phyloP scores from a whole-genome alignment of 92 coral and sea anemone genomes.

The Paragorgia papillata region DNA sequence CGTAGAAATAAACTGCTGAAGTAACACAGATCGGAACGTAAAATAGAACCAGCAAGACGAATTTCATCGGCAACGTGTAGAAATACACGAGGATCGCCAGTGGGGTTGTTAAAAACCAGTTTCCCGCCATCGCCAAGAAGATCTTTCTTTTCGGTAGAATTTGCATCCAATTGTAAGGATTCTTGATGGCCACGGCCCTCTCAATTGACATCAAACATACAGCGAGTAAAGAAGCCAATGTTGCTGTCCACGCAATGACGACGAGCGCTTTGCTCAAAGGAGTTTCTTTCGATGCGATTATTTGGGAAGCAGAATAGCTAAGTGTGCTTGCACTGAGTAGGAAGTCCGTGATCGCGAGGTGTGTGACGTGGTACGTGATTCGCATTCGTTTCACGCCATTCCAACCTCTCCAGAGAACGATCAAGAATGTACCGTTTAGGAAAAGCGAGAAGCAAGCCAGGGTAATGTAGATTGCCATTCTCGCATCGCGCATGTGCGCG shows the following conservation, averaged over 20 bases:
- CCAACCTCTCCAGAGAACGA: not conserved
- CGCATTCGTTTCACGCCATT: not conserved
- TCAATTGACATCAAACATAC: not conserved
- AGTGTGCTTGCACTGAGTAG: not conserved
- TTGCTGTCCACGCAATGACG: not conserved
- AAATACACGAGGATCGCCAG: not conserved
- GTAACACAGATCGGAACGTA: too few relatives aligned
- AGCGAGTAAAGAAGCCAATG: not conserved
- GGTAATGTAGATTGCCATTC: not conserved
- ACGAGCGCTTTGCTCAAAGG: not conserved
- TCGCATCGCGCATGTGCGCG: too few relatives aligned
- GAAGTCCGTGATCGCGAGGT: not conserved
- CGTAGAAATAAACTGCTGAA: too few relatives aligned
- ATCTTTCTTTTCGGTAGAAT: slow-evolving; percentile 23
- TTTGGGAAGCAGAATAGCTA: not conserved
- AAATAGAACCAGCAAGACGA: too few relatives aligned
- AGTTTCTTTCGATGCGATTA: not conserved
- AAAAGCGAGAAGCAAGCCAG: not conserved
- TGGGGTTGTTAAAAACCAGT: too few relatives aligned
- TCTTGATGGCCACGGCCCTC: slow-evolving; percentile 19
- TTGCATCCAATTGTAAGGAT: slow-evolving; percentile 38
- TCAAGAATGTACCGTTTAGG: not conserved
- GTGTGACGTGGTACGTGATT: not conserved
- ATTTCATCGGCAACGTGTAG: too few relatives aligned
- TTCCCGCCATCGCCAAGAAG: not conserved